Evolutionary conservation across 1,140 invertebrate species (phyloP).

Genomic region (Diorhabda elongata): DNA sequence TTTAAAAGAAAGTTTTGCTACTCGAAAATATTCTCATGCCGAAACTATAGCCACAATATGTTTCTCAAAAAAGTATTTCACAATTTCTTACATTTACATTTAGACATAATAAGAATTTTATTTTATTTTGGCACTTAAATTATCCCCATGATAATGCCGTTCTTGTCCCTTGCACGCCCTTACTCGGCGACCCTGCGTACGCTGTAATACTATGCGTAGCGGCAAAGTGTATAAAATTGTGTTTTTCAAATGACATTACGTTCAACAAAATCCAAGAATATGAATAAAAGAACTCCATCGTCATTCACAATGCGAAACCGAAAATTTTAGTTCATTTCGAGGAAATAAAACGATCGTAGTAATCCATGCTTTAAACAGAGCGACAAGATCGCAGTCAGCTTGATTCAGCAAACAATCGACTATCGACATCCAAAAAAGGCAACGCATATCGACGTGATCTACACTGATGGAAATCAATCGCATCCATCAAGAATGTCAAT

Average conservation of each 20-base stretch:
- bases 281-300: conserved; percentile 9
- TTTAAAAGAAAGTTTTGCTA: too few relatives aligned
- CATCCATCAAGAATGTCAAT: conserved; percentile 44
- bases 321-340: conserved; percentile 14
- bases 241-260: neutral
- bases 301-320: conserved; percentile 4
- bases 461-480: conserved; percentile 46
- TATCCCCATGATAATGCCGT: too few relatives aligned
- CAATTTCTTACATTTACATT: too few relatives aligned
- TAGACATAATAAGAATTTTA: too few relatives aligned
- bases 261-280: neutral
- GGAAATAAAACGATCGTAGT: conserved; percentile 11
- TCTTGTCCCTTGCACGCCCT: too few relatives aligned
- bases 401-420: conserved; percentile 26
- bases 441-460: conserved; percentile 41
- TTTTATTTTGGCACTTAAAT: too few relatives aligned
- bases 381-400: conserved; percentile 1
- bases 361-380: neutral
- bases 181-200: too few relatives aligned
- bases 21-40: too few relatives aligned
- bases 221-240: neutral
- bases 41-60: too few relatives aligned
- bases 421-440: conserved; percentile 31
- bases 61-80: too few relatives aligned
- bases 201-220: neutral